phyloP scores from a whole-genome alignment of 2,113 vertebrate species.

The Pluvianellus socialis region DNA sequence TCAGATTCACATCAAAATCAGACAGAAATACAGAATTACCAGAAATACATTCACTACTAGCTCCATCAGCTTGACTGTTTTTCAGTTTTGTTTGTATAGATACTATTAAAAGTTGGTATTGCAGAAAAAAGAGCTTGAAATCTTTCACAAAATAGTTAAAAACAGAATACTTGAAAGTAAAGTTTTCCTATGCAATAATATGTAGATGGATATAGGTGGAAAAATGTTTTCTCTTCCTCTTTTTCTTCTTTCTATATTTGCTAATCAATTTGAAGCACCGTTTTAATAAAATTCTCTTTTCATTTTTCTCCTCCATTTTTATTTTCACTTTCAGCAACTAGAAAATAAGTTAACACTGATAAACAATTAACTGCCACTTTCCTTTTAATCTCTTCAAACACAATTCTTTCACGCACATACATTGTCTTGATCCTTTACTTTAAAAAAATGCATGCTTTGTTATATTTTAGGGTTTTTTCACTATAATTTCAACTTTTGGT shows the following conservation, averaged over 20 bases:
- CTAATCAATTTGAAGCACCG: neutral
- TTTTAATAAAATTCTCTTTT: neutral
- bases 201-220: neutral
- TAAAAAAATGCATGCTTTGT: rapidly evolving
- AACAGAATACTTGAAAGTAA: neutral
- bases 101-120: neutral
- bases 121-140: neutral
- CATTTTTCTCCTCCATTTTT: neutral
- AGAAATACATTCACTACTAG: neutral
- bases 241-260: neutral
- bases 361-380: neutral
- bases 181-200: neutral
- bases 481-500: neutral
- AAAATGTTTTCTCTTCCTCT: neutral
- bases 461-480: neutral
- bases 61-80: neutral
- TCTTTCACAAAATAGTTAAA: neutral
- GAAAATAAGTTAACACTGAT: neutral
- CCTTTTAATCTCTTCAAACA: neutral
- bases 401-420: neutral
- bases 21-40: neutral
- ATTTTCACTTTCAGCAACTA: neutral
- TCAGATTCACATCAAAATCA: neutral
- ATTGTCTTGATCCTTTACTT: neutral
- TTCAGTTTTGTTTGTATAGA: neutral